Evolutionary conservation across 2,797 vertebrate species (phyloP).

Genomic region (Mormyrops attenuatus): DNA sequence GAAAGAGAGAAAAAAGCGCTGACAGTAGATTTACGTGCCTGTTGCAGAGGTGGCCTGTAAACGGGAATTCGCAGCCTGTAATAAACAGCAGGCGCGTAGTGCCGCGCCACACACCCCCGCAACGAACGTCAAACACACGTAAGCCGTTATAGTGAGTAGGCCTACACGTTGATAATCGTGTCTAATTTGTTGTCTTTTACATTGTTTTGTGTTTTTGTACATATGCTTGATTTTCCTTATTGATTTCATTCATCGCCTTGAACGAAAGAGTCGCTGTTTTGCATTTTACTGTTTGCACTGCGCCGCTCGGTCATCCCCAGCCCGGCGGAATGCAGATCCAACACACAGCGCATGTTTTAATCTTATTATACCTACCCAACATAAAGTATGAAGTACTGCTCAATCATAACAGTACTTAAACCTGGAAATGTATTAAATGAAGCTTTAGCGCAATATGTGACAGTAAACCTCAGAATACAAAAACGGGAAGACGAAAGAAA

Average conservation of each 20-base stretch:
- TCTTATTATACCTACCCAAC: neutral
- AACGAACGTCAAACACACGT: neutral
- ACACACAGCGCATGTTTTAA: neutral
- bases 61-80: neutral
- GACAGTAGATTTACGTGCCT: neutral
- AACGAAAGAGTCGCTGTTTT: neutral
- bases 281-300: neutral
- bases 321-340: neutral
- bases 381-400: neutral
- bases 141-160: neutral
- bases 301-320: neutral
- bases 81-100: neutral
- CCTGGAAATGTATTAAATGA: neutral
- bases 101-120: neutral
- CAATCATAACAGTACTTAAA: neutral
- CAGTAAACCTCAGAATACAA: neutral
- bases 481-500: neutral
- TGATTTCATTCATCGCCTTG: neutral
- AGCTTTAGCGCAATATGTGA: neutral
- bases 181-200: neutral
- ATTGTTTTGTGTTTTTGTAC: neutral
- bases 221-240: neutral
- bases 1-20: neutral
- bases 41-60: neutral
- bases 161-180: neutral